Percentiles rank a stretch among this genome's conserved stretches.
Evolutionary conservation across 64 coral and sea anemone species (phyloP).

Genomic region (Platygyra sinensis): DNA sequence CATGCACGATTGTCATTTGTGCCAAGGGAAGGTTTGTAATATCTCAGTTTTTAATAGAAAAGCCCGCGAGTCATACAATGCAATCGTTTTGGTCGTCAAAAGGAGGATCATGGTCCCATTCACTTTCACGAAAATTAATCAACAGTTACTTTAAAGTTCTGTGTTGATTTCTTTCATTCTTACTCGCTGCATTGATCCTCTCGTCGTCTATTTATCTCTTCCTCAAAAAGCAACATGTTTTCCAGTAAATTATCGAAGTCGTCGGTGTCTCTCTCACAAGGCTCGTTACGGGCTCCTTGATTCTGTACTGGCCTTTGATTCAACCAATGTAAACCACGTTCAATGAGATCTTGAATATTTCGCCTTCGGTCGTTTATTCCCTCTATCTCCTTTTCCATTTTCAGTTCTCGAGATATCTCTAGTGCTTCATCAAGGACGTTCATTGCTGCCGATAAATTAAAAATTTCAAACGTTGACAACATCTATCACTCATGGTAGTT

Average conservation of each 20-base stretch:
- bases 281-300: neutral
- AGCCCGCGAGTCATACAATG: too few species aligned
- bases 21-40: too few species aligned
- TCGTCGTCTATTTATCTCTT: neutral
- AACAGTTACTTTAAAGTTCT: too few species aligned
- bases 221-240: neutral
- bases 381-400: conserved; percentile 29
- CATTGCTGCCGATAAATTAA: neutral
- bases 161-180: neutral
- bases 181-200: neutral
- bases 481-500: too few species aligned
- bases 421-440: conserved; percentile 7
- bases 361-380: conserved; percentile 37
- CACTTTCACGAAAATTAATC: too few species aligned
- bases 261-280: neutral
- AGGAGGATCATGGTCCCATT: too few species aligned
- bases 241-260: neutral
- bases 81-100: too few species aligned
- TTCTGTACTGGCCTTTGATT: neutral
- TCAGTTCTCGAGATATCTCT: neutral
- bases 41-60: too few species aligned
- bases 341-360: neutral
- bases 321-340: neutral
- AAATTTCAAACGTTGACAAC: neutral
- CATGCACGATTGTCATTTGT: too few species aligned